phyloP scores from a whole-genome alignment of 1,140 invertebrate species.

The Xylocopa sonorina region DNA sequence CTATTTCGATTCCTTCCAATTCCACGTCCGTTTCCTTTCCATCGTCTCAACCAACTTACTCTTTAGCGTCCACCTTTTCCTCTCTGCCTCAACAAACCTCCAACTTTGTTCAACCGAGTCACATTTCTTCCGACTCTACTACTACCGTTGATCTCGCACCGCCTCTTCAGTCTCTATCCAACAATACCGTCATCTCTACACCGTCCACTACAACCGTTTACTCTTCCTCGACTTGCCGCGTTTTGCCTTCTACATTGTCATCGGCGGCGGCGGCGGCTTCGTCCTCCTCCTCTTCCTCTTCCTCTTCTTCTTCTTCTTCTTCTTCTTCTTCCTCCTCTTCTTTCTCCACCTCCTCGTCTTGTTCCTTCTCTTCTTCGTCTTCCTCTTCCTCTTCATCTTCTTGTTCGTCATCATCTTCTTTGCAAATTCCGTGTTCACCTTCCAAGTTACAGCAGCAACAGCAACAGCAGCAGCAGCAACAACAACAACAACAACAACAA shows the following conservation, averaged over 20 bases:
- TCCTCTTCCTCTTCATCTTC: constrained; percentile 48
- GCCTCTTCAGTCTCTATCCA: neutral
- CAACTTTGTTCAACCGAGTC: neutral
- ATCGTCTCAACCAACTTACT: constrained; percentile 21
- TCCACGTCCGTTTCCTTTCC: constrained; percentile 31
- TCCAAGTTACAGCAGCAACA: constrained; percentile 71
- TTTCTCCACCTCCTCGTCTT: constrained; percentile 49
- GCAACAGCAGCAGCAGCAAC: constrained; percentile 66
- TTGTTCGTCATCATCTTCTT: constrained; percentile 77
- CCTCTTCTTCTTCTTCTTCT: constrained; percentile 13
- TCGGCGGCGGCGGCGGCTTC: no score
- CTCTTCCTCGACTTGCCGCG: constrained; percentile 18
- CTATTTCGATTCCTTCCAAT: constrained; percentile 29
- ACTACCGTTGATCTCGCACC: neutral
- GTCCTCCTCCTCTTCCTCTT: constrained; percentile 49
- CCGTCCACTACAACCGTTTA: constrained; percentile 10
- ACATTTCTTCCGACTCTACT: neutral
- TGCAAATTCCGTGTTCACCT: constrained; percentile 77
- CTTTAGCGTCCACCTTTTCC: constrained; percentile 14
- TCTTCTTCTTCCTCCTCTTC: constrained; percentile 44
- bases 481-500: constrained; percentile 65
- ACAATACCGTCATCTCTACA: neutral
- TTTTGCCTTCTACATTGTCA: constrained; percentile 9
- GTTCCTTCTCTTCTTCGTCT: constrained; percentile 42
- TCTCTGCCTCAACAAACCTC: constrained; percentile 9